A percentile compares a stretch with the other conserved stretches of the same genome.
These are phyloP conservation scores for Pao palembangensis DNA, from an alignment of 2,113 vertebrate species.

Conservation along the genomic window DNA sequence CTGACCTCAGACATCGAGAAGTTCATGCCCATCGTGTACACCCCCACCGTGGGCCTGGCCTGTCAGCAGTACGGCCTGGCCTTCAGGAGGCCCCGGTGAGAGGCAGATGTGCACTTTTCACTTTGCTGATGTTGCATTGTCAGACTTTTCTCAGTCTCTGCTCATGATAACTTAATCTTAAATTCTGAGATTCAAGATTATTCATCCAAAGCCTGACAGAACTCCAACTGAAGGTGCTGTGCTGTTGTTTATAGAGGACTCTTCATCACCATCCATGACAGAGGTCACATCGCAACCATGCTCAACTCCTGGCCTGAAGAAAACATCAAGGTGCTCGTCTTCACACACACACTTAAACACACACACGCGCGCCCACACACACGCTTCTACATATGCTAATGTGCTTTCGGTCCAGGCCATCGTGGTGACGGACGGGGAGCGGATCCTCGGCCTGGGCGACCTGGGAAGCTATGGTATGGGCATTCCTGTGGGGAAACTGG, in stretches of 20 bases:
- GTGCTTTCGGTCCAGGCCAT: conserved; percentile 78
- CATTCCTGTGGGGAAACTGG: conserved; percentile 95
- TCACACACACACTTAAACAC: not conserved
- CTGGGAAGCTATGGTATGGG: conserved; percentile 95
- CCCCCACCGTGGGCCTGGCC: conserved; percentile 92
- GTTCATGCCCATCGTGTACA: conserved; percentile 98
- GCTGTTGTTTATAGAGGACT: conserved; percentile 78
- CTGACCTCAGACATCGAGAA: conserved; percentile 92
- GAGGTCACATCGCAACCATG: conserved; percentile 91
- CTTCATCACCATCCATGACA: conserved; percentile 97
- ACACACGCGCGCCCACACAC: not conserved
- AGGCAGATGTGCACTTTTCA: not conserved
- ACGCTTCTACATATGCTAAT: not conserved
- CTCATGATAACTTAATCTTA: not conserved
- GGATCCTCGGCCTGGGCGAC: conserved; percentile 94
- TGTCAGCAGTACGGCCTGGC: conserved; percentile 95
- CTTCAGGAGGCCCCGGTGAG: conserved; percentile 95
- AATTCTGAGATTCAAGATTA: too few relatives aligned
- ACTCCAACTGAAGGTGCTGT: not conserved
- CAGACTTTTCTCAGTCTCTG: not conserved
- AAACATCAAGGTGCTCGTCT: conserved; percentile 83
- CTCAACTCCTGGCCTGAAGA: conserved; percentile 97
- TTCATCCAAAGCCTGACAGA: too few relatives aligned
- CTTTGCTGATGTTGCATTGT: too few relatives aligned
- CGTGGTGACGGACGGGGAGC: conserved; percentile 96